A percentile compares a stretch with the other conserved stretches of the same genome.
Evolutionary conservation across 2,113 vertebrate species (phyloP).

Genomic region (Petrocephalus microphthalmus): DNA sequence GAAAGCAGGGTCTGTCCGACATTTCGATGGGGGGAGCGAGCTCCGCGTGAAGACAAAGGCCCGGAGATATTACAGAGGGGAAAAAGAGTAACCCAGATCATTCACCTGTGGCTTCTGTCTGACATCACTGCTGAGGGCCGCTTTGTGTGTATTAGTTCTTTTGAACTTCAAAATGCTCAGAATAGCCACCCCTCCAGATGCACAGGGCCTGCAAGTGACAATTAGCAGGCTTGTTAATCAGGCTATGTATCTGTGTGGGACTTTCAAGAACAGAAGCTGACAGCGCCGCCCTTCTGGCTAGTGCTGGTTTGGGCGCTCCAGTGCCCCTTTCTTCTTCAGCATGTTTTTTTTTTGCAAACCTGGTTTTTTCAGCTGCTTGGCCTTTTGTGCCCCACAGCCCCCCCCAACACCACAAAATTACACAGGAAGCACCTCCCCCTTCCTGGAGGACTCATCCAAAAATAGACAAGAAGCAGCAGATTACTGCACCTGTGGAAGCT

Average conservation of each 20-base stretch:
- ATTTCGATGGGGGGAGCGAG: not conserved
- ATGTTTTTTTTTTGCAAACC: conserved; percentile 43
- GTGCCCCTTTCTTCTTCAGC: not conserved
- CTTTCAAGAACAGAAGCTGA: not conserved
- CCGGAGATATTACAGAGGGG: not conserved
- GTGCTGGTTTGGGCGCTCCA: not conserved
- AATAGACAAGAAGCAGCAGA: conserved; percentile 40
- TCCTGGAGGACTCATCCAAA: conserved; percentile 45
- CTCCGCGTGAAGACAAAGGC: not conserved
- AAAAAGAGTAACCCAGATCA: not conserved
- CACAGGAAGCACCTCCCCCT: conserved; percentile 28
- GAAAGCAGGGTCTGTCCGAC: not conserved
- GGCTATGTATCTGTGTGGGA: not conserved
- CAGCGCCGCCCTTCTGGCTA: not conserved
- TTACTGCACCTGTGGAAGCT: conserved; percentile 54
- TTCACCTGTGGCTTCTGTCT: not conserved
- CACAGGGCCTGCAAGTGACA: not conserved
- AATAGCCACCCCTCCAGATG: not conserved
- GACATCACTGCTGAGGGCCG: not conserved
- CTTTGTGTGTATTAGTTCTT: not conserved
- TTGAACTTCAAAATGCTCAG: not conserved
- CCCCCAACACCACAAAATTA: conserved; percentile 54
- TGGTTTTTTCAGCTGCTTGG: conserved; percentile 51
- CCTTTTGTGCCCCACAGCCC: conserved; percentile 30
- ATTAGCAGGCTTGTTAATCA: not conserved